Evolutionary conservation across 2,888 invertebrate genomes (phyloP).

Genomic region (Adineta ricciae): DNA sequence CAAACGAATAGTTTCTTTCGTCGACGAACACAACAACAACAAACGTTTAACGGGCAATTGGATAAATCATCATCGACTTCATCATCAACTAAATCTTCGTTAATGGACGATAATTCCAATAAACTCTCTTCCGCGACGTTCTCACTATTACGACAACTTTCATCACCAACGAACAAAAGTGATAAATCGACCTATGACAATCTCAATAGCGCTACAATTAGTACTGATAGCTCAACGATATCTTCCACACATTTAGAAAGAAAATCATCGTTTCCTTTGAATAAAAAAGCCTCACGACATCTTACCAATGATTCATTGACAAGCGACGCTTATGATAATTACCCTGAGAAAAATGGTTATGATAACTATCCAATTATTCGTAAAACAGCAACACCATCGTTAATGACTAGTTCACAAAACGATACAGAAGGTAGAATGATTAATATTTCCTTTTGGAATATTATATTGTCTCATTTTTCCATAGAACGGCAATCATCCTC

Average conservation of each 20-base stretch:
- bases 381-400: background rate
- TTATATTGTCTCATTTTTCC: no score
- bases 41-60: background rate
- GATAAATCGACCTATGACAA: background rate
- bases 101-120: background rate
- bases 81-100: background rate
- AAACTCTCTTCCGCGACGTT: background rate
- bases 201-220: background rate
- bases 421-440: background rate
- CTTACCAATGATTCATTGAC: background rate
- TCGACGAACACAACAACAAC: background rate
- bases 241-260: background rate
- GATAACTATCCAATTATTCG: conserved; percentile 30
- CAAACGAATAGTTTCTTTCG: background rate
- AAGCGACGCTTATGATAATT: background rate
- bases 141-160: background rate
- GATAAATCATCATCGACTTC: conserved; percentile 8
- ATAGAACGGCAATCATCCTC: background rate
- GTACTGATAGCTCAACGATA: background rate
- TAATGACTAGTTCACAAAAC: background rate
- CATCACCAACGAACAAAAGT: background rate
- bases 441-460: no score
- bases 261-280: background rate
- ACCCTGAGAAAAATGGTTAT: background rate
- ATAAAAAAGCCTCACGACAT: background rate